phyloP scores from a whole-genome alignment of 2,888 invertebrate species.

The Diloba caeruleocephala region DNA sequence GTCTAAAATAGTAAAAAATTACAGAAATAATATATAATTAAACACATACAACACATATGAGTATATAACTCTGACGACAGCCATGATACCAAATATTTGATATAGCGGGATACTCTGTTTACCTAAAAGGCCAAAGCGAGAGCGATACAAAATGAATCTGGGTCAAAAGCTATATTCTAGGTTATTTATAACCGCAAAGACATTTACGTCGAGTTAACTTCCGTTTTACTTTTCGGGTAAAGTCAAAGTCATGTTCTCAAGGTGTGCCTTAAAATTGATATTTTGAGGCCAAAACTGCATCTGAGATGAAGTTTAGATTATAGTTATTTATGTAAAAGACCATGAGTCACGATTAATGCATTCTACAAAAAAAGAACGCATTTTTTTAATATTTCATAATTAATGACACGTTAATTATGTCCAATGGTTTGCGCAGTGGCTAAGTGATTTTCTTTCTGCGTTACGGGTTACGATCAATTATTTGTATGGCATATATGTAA shows the following conservation, averaged over 20 bases:
- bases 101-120: constrained; percentile 13
- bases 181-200: constrained; percentile 2
- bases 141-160: constrained; percentile 18
- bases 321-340: not conserved
- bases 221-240: constrained; percentile 42
- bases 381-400: too few species aligned
- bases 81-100: not conserved
- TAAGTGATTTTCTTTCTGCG: too few species aligned
- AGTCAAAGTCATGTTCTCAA: constrained; percentile 44
- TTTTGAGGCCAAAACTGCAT: constrained; percentile 4
- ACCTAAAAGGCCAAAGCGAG: constrained; percentile 16
- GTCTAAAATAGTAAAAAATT: too few species aligned
- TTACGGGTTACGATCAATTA: too few species aligned
- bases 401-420: too few species aligned
- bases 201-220: constrained; percentile 23
- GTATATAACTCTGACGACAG: too few species aligned
- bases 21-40: too few species aligned
- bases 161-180: constrained; percentile 38
- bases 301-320: constrained; percentile 4
- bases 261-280: constrained; percentile 25
- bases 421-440: too few species aligned
- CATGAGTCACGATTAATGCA: too few species aligned
- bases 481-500: too few species aligned
- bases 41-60: too few species aligned
- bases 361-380: too few species aligned